Evolutionary conservation across 2,888 invertebrate genomes (phyloP).

Genomic region (Phyllotreta striolata): DNA sequence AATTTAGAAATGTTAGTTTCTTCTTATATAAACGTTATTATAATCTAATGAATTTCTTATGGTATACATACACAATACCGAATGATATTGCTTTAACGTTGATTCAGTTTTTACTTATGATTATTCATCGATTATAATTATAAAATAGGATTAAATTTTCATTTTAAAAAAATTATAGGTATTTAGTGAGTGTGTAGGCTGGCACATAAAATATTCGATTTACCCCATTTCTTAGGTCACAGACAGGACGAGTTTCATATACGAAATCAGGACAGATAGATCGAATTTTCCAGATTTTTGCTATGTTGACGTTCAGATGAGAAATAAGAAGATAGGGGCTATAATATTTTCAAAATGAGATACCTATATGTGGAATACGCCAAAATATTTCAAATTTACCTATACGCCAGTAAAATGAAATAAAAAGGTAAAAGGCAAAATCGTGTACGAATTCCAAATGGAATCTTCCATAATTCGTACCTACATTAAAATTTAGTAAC

Average conservation of each 20-base stretch:
- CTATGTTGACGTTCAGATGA: slow-evolving; percentile 15
- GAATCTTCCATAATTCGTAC: no score
- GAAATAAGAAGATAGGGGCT: slow-evolving; percentile 11
- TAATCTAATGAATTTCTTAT: no score
- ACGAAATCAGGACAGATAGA: slow-evolving; percentile 21
- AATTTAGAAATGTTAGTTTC: no score
- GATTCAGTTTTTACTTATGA: no score
- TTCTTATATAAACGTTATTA: no score
- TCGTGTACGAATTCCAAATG: no score
- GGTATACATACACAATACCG: no score
- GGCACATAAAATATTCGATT: slow-evolving; percentile 1
- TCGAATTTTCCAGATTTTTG: slow-evolving; percentile 15
- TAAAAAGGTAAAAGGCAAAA: slow-evolving; percentile 2
- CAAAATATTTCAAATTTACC: slow-evolving; percentile 2
- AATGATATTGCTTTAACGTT: no score
- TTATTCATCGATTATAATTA: no score
- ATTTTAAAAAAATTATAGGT: slow-evolving; percentile 3
- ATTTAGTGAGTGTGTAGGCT: background rate
- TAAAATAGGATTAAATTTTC: background rate
- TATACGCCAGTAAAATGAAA: slow-evolving; percentile 3
- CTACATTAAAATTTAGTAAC: no score
- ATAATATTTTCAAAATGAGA: slow-evolving; percentile 17
- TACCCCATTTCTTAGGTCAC: slow-evolving; percentile 2
- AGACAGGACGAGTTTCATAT: slow-evolving; percentile 14
- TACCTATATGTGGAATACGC: background rate